Evolutionary conservation across 2,113 vertebrate species (phyloP), one percentile per base, ranked within the genome.

Genomic region (Melanotaenia duboulayi): DNA sequence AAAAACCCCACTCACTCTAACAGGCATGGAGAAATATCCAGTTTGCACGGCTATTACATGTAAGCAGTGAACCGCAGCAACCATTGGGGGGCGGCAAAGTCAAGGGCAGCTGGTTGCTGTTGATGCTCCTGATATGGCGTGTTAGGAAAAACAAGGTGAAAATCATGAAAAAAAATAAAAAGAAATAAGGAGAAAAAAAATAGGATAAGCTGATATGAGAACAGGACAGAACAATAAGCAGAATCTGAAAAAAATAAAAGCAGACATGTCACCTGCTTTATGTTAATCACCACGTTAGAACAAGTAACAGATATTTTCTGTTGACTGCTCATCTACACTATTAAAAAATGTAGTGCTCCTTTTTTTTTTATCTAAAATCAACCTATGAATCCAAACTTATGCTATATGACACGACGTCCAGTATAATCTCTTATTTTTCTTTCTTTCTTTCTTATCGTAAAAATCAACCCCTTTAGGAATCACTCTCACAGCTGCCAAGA

Each of bases 61-160:
- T 2, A 9, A 16, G 19, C 52, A 51, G 55, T n/a, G 39, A 68
- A 50, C 7, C 32, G 4, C 28, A 69, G 63, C 11, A n/a, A 49
- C 87, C 92, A 86, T 73, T 12, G 52, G 91, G 74, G 87, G 90
- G 90, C 87, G 88, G 86, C 80, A 88, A 48, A 91, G 85, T 20
- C 83, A 80, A 72, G 74, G 57, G 32, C 32, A 74, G 82, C 14
- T 55, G 12, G 39, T 49, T 48, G 59, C 73, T 64, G 50, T 9
- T 22, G 42, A 80, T 54, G 81, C 56, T 35, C 72, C 65, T 66
- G 23, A 13, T 74, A 17, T 68, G 54, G 70, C 61, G 16, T 46
- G 49, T 25, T 13, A 22, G 12, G 32, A 25, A 28, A 55, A 65
- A 64, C 0, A 46, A 14, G 39, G 59, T 59, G 74, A 54, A 64